Evolutionary conservation across 2,113 vertebrate genomes (phyloP).

Genomic region (Petrocephalus zakoni): DNA sequence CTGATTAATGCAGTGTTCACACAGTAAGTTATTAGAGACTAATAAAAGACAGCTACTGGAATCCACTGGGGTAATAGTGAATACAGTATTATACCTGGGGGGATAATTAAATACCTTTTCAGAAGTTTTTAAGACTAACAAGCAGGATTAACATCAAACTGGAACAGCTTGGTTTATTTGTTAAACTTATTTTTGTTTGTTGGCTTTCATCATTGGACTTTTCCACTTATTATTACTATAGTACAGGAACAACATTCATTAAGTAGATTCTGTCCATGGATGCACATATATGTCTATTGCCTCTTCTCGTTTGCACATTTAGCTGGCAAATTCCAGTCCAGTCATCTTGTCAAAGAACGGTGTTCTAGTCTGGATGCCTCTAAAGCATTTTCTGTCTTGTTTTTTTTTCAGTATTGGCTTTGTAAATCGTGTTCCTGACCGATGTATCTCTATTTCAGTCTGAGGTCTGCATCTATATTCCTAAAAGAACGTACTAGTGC

Average conservation of each 20-base stretch:
- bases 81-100: conserved; percentile 12
- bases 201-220: not conserved
- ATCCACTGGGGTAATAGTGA: not conserved
- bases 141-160: not conserved
- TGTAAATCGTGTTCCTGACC: not conserved
- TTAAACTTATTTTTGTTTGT: conserved; percentile 2
- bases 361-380: not conserved
- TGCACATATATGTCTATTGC: not conserved
- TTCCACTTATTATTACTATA: not conserved
- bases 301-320: not conserved
- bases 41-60: not conserved
- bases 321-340: not conserved
- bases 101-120: conserved; percentile 10
- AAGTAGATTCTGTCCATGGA: not conserved
- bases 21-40: not conserved
- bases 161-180: not conserved
- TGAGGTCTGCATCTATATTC: not conserved
- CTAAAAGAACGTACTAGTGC: not conserved
- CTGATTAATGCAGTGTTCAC: not conserved
- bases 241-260: not conserved
- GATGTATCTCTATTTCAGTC: not conserved
- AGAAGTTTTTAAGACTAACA: not conserved
- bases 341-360: not conserved
- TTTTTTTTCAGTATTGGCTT: not conserved
- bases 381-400: not conserved